Base-by-base conservation (phyloP, 2,888 invertebrate genomes). In the Meteorus colon region DNA sequence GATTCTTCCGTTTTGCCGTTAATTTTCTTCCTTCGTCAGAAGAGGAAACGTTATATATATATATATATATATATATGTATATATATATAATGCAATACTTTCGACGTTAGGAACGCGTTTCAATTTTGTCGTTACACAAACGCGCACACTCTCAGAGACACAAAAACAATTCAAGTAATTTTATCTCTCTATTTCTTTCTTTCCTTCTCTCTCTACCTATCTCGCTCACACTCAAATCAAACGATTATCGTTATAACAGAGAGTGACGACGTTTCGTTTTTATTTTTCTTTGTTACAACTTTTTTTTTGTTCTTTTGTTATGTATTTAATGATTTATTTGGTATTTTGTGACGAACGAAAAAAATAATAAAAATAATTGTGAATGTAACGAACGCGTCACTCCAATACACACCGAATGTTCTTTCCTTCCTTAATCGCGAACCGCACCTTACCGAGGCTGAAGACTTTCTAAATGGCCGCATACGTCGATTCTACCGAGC, bases 391-490 rank as follows among this genome's bases (percentile, higher is more conserved):
- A n/a, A 72, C 63, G 63, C 73, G 51, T 66, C 55, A 66, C 55
- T 37, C 73, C 4, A 62, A 63, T 75, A 41, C 76, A 79, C 65
- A 74, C 55, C 77, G 74, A 70, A 45, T 31, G 48, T 45, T 63
- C 63, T 19, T 24, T 45, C 8, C 34, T 27, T 19, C 31, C 34
- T 29, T 31, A 70, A 73, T 76, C 80, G 60, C 78, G 78, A 82
- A 81, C 80, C 81, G 81, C 81, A 81, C 81, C 79, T 79, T 78
- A 62, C 80, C 78, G 86, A 82, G 80, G 81, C 81, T 86, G 83
- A 84, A 81, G 85, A 88, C 87, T 87, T 88, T 88, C 86, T 88
- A 85, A 24, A 84, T 84, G 82, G 82, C 84, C 82, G 79, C 82
- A 80, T 79, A 78, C 82, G 78, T 80, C 78, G 80, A 78, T 78